These are phyloP conservation scores for Sebastes hopkinsi DNA, from an alignment of 2,797 vertebrate genomes.

Conservation along the genomic window DNA sequence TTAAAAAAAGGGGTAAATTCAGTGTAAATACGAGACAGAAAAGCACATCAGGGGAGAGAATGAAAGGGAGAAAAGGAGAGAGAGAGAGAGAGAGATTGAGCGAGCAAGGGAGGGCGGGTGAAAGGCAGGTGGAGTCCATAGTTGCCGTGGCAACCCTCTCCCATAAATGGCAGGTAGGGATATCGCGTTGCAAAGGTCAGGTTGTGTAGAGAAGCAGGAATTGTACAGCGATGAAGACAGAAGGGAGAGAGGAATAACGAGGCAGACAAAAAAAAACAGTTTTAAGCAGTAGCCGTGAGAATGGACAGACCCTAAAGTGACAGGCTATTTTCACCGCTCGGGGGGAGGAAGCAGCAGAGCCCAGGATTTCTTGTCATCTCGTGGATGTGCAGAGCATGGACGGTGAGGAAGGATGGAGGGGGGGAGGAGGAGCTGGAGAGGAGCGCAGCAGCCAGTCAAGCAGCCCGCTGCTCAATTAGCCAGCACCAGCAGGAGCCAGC, in stretches of 20 bases:
- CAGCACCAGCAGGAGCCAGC: slow-evolving; percentile 69
- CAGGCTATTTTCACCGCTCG: slow-evolving; percentile 53
- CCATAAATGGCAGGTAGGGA: slow-evolving; percentile 80
- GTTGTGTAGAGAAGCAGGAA: slow-evolving; percentile 61
- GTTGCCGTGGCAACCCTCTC: slow-evolving; percentile 88
- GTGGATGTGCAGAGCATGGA: slow-evolving; percentile 56
- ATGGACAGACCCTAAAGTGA: slow-evolving; percentile 49
- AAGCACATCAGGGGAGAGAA: slow-evolving; percentile 22
- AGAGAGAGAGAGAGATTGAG: slow-evolving; percentile 12
- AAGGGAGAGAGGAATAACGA: slow-evolving; percentile 6
- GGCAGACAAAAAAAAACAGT: background rate
- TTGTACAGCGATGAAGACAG: slow-evolving; percentile 29
- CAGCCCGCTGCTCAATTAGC: slow-evolving; percentile 76
- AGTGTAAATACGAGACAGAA: slow-evolving; percentile 24
- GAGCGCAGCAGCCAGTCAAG: slow-evolving; percentile 62
- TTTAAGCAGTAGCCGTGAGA: background rate
- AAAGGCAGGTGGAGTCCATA: slow-evolving; percentile 90
- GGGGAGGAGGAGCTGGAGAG: slow-evolving; percentile 57
- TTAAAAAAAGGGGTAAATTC: slow-evolving; percentile 6
- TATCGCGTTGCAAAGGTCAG: slow-evolving; percentile 88
- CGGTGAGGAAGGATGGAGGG: slow-evolving; percentile 24
- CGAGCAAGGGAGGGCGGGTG: slow-evolving; percentile 21
- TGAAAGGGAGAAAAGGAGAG: slow-evolving; percentile 3
- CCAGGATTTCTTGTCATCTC: slow-evolving; percentile 60
- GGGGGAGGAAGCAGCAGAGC: slow-evolving; percentile 32